Conservation (phyloP, 2,888 invertebrate species). For the Melanotus villosus region DNA sequence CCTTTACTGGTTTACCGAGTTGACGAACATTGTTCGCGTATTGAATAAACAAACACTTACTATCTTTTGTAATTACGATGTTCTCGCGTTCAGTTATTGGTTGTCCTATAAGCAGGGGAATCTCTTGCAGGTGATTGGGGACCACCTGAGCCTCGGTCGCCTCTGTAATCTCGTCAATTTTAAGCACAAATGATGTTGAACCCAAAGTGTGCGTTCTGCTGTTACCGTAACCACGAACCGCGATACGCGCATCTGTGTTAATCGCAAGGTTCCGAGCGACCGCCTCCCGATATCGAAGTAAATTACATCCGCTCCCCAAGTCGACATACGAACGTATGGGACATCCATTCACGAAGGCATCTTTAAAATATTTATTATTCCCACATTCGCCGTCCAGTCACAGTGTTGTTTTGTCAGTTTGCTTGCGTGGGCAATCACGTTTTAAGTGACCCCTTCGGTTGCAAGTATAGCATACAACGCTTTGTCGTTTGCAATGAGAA, state of each 20-base stretch:
- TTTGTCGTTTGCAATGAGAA: background rate
- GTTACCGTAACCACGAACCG: constrained; percentile 24
- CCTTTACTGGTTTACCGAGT: background rate
- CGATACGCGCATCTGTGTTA: background rate
- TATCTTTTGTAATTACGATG: background rate
- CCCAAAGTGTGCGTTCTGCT: constrained; percentile 22
- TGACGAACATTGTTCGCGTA: background rate
- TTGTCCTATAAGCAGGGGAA: constrained; percentile 12
- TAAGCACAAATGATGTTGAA: constrained; percentile 7
- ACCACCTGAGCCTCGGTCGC: constrained; percentile 25
- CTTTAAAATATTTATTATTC: constrained; percentile 19
- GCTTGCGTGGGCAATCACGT: background rate
- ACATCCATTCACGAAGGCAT: background rate
- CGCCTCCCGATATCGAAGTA: background rate
- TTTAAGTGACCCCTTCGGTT: background rate
- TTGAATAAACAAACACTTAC: background rate
- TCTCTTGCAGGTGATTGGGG: constrained; percentile 4
- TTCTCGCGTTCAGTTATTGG: background rate
- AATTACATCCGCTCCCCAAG: constrained; percentile 4
- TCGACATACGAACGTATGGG: constrained; percentile 4
- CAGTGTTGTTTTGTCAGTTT: background rate
- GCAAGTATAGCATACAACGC: background rate
- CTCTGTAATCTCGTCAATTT: constrained; percentile 33
- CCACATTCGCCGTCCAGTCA: background rate
- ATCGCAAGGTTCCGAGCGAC: background rate